Conservation (phyloP, 2,797 vertebrate species). For the Astyanax mexicanus region DNA sequence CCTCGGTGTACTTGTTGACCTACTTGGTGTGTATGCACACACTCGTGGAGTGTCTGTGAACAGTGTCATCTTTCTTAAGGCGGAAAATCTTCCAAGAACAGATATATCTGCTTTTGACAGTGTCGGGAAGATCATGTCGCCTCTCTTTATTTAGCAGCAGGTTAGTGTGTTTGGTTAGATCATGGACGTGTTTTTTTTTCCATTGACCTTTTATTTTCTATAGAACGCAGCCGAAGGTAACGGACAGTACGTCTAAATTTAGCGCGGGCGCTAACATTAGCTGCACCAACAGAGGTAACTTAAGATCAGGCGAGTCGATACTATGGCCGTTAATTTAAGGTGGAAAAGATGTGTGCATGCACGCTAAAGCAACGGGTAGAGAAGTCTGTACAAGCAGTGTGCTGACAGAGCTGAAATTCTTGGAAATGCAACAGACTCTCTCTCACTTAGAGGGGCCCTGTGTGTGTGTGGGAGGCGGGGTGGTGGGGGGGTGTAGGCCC, state of each 20-base stretch:
- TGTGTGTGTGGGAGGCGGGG: conserved; percentile 25
- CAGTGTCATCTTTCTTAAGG: conserved; percentile 20
- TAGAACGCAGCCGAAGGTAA: background rate
- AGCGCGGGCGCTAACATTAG: background rate
- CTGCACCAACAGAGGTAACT: background rate
- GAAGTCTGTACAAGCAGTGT: background rate
- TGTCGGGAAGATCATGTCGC: conserved; percentile 15
- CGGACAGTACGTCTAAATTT: background rate
- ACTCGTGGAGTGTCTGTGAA: background rate
- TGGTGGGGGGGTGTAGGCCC: conserved; percentile 18
- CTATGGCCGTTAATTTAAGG: background rate
- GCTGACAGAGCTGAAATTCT: conserved; percentile 34
- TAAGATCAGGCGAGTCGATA: background rate
- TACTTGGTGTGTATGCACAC: background rate
- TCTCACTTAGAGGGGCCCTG: conserved; percentile 34
- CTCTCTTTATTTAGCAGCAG: conserved; percentile 32
- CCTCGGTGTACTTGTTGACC: background rate
- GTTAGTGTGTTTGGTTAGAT: background rate
- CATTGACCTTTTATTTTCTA: conserved; percentile 2
- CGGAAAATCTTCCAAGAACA: conserved; percentile 15
- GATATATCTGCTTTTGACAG: conserved; percentile 39
- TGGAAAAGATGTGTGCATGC: background rate
- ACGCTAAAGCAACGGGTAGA: background rate
- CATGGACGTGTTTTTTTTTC: conserved; percentile 8
- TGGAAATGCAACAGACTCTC: conserved; percentile 34